Conservation (phyloP, 2,888 invertebrate genomes). For the Molanna angustata region DNA sequence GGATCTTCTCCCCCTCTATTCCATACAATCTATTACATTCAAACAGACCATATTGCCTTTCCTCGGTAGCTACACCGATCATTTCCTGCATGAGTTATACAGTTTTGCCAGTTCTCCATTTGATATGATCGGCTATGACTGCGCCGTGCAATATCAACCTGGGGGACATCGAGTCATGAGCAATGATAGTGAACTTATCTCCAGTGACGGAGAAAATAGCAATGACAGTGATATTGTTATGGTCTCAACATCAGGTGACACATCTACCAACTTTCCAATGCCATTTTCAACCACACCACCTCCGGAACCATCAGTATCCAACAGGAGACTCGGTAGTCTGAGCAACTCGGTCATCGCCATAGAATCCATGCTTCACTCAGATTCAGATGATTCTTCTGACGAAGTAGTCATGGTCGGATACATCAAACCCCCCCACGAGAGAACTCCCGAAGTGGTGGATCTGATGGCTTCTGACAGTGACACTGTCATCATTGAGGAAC, state of each 20-base stretch:
- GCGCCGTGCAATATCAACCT: conserved; percentile 64
- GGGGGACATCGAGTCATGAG: conserved; percentile 46
- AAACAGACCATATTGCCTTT: conserved; percentile 65
- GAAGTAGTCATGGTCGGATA: conserved; percentile 63
- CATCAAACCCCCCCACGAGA: conserved; percentile 63
- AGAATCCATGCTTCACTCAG: conserved; percentile 51
- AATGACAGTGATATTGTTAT: conserved; percentile 46
- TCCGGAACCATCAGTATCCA: conserved; percentile 31
- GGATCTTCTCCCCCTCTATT: conserved; percentile 63
- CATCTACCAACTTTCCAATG: conserved; percentile 34
- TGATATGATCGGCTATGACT: conserved; percentile 81
- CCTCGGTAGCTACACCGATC: conserved; percentile 70
- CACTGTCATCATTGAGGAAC: conserved; percentile 40
- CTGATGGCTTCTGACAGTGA: conserved; percentile 57
- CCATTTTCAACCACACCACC: conserved; percentile 35
- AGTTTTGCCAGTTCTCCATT: conserved; percentile 84
- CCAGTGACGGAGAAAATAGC: conserved; percentile 43
- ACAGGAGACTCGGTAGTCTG: conserved; percentile 34
- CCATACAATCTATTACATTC: conserved; percentile 69
- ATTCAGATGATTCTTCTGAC: conserved; percentile 51
- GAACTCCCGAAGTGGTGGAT: conserved; percentile 65
- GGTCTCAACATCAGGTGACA: conserved; percentile 36
- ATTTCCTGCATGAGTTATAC: conserved; percentile 87
- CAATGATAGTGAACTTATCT: conserved; percentile 55
- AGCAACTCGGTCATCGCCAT: conserved; percentile 44